These are phyloP conservation scores for Hypomecis atomaria DNA, from an alignment of 2,888 invertebrate species.

Conservation along the genomic window DNA sequence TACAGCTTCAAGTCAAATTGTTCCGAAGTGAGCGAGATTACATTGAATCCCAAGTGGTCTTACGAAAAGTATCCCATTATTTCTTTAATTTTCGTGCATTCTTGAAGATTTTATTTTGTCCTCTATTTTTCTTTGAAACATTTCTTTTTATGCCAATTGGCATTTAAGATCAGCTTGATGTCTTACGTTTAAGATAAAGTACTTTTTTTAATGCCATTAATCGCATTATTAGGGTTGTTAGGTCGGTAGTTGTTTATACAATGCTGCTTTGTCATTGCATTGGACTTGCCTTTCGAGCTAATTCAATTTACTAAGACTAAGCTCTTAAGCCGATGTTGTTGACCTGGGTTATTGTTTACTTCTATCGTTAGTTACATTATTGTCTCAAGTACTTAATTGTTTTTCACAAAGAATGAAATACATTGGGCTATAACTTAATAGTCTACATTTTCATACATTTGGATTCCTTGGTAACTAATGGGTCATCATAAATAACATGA, in stretches of 20 bases:
- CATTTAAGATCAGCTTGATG: constrained; percentile 10
- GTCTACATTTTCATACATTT: constrained; percentile 8
- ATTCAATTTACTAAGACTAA: constrained; percentile 65
- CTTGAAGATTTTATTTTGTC: constrained; percentile 4
- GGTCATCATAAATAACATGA: constrained; percentile 33
- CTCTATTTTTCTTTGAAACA: constrained; percentile 6
- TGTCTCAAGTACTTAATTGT: background rate
- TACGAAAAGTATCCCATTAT: constrained; percentile 6
- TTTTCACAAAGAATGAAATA: background rate
- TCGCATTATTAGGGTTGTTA: constrained; percentile 15
- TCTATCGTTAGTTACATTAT: constrained; percentile 1
- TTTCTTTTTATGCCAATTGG: constrained; percentile 3
- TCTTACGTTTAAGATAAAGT: constrained; percentile 1
- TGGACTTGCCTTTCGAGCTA: constrained; percentile 61
- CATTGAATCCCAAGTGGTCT: constrained; percentile 7
- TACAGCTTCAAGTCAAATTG: constrained; percentile 9
- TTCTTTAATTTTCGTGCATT: constrained; percentile 7
- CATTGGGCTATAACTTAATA: background rate
- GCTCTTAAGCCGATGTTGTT: constrained; percentile 63
- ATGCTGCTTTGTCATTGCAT: constrained; percentile 58
- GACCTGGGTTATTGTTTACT: constrained; percentile 51
- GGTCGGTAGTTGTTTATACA: constrained; percentile 50
- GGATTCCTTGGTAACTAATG: constrained; percentile 8
- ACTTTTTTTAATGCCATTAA: constrained; percentile 15
- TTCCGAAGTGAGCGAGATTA: constrained; percentile 18